Conservation (phyloP, 2,113 vertebrate genomes). For the Oryzias celebensis region DNA sequence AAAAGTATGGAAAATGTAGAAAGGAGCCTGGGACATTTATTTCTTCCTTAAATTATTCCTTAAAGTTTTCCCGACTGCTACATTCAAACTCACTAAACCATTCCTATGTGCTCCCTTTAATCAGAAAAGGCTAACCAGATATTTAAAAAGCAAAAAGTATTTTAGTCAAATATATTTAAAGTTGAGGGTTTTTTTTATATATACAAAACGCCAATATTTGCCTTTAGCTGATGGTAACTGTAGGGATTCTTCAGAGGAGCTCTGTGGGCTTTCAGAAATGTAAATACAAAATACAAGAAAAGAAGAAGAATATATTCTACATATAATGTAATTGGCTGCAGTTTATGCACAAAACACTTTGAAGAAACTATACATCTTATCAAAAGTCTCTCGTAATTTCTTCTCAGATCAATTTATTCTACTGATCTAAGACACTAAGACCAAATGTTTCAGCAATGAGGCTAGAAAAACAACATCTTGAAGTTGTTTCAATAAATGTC, state of each 20-base stretch:
- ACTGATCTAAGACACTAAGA: neutral
- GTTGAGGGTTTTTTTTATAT: conserved; percentile 52
- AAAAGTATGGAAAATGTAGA: too few species aligned
- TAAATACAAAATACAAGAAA: conserved; percentile 61
- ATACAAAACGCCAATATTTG: conserved; percentile 66
- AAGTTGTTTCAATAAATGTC: too few species aligned
- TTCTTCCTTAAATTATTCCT: too few species aligned
- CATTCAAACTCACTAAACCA: conserved; percentile 5
- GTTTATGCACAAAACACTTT: conserved; percentile 5
- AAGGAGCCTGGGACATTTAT: too few species aligned
- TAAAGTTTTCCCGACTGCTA: too few species aligned
- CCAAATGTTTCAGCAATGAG: too few species aligned
- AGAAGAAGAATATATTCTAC: conserved; percentile 22
- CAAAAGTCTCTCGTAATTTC: neutral
- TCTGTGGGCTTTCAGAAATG: conserved; percentile 19
- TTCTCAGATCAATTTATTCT: neutral
- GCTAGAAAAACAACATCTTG: too few species aligned
- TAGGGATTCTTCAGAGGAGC: conserved; percentile 38
- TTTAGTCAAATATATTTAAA: conserved; percentile 41
- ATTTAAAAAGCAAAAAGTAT: conserved; percentile 10
- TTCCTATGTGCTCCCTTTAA: conserved; percentile 52
- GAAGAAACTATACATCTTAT: neutral
- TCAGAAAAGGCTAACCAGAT: neutral
- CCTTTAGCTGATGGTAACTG: conserved; percentile 50
- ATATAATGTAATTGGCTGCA: conserved; percentile 47